A percentile compares a stretch with the other conserved stretches of the same genome.
These are phyloP conservation scores for Arbacia lixula DNA, from an alignment of 53 echinoderm and acorn worm genomes.

Conservation along the genomic window DNA sequence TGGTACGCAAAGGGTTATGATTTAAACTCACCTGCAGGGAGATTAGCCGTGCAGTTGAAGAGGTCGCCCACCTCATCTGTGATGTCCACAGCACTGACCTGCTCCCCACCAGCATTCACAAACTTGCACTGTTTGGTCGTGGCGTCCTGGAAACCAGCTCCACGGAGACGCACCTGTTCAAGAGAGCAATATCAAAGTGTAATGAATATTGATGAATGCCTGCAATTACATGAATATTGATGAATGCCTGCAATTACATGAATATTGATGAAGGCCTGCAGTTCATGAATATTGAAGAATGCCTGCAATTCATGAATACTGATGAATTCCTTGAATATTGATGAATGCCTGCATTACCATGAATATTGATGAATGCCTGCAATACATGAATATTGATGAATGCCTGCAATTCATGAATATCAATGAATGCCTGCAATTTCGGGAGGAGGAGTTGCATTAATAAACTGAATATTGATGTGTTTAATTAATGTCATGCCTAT, in stretches of 20 bases:
- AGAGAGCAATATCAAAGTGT: not conserved
- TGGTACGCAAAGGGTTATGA: too few species aligned
- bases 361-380: too few species aligned
- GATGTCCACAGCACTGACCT: slow-evolving; percentile 3
- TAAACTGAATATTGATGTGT: too few species aligned
- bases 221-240: too few species aligned
- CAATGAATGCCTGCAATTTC: too few species aligned
- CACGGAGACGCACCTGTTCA: slow-evolving; percentile 13
- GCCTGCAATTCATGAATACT: not conserved
- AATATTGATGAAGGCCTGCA: not conserved
- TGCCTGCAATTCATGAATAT: too few species aligned
- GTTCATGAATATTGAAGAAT: not conserved
- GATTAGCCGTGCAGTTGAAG: slow-evolving; percentile 56
- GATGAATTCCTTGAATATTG: not conserved
- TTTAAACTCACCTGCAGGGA: slow-evolving; percentile 34
- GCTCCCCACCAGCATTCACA: not conserved
- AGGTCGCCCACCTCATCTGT: slow-evolving; percentile 6
- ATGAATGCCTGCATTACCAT: slow-evolving; percentile 15
- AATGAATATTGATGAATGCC: too few species aligned
- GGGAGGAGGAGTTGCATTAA: too few species aligned
- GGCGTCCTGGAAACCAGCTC: slow-evolving; percentile 39
- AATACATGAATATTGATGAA: too few species aligned
- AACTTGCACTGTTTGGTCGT: slow-evolving; percentile 30
- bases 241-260: too few species aligned
- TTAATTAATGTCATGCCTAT: too few species aligned